phyloP scores from a whole-genome alignment of 2,888 invertebrate genomes.

The Sicus ferrugineus region DNA sequence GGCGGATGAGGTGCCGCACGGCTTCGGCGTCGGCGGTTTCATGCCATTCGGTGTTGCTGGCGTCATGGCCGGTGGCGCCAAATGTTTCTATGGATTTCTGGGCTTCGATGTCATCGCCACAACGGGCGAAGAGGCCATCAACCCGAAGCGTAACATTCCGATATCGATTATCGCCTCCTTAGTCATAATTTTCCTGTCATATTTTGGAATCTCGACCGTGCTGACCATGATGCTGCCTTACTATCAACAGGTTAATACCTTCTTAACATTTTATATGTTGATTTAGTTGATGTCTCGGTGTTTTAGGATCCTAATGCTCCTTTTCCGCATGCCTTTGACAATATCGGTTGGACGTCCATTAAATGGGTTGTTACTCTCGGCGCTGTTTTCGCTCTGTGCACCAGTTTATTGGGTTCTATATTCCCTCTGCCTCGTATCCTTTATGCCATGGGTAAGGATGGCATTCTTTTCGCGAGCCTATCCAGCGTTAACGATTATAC shows the following conservation, averaged over 20 bases:
- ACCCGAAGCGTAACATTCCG: constrained; percentile 90
- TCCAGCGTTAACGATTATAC: constrained; percentile 76
- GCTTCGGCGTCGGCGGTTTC: constrained; percentile 84
- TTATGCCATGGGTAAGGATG: constrained; percentile 91
- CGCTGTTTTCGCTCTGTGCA: constrained; percentile 89
- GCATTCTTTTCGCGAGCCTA: constrained; percentile 79
- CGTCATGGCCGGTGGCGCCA: constrained; percentile 85
- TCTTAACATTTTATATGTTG: background rate
- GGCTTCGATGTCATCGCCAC: constrained; percentile 94
- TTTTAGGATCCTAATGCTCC: constrained; percentile 83
- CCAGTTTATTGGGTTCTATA: constrained; percentile 86
- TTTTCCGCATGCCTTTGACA: constrained; percentile 83
- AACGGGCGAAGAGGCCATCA: constrained; percentile 92
- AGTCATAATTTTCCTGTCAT: constrained; percentile 83
- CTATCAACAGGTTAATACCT: constrained; percentile 74
- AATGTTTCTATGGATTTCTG: constrained; percentile 92
- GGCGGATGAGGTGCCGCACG: constrained; percentile 67
- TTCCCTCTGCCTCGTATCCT: constrained; percentile 87
- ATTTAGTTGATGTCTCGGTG: background rate
- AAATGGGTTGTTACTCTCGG: constrained; percentile 92
- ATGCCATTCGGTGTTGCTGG: constrained; percentile 90
- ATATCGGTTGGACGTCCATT: constrained; percentile 77
- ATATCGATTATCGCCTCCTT: constrained; percentile 87
- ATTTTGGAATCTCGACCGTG: constrained; percentile 90
- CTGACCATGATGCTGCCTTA: constrained; percentile 96